phyloP scores from a whole-genome alignment of 2,888 invertebrate genomes.

The Rosalia funebris region DNA sequence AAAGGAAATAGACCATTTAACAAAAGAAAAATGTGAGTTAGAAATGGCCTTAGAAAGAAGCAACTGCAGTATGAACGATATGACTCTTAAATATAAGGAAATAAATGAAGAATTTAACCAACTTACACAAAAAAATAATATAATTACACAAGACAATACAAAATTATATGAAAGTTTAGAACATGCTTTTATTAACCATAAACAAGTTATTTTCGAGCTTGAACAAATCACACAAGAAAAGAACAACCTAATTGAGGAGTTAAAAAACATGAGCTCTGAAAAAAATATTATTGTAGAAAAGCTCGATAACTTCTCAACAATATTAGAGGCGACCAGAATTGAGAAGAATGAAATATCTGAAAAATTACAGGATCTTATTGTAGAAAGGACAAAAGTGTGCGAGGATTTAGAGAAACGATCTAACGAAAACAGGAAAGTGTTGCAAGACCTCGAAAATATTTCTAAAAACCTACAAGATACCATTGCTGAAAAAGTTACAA shows the following conservation, averaged over 20 bases:
- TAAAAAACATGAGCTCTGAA: neutral
- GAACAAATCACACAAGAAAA: neutral
- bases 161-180: neutral
- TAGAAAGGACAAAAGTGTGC: slow-evolving; percentile 6
- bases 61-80: slow-evolving; percentile 7
- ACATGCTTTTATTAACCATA: neutral
- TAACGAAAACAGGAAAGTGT: neutral
- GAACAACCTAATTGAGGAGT: neutral
- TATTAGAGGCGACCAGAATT: too few relatives aligned
- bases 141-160: neutral
- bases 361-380: too few relatives aligned
- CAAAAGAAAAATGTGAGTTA: slow-evolving; percentile 9
- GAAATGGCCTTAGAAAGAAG: slow-evolving; percentile 11
- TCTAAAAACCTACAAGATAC: too few relatives aligned
- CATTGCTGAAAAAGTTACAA: too few relatives aligned
- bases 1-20: slow-evolving; percentile 7
- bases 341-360: too few relatives aligned
- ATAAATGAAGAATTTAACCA: slow-evolving; percentile 24
- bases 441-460: neutral
- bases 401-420: neutral
- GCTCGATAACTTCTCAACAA: too few relatives aligned
- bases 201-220: neutral
- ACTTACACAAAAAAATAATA: slow-evolving; percentile 28
- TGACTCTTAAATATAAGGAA: neutral
- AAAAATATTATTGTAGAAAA: too few relatives aligned